phyloP scores from a whole-genome alignment of 1,140 invertebrate species.

The Chrysopa pallens region DNA sequence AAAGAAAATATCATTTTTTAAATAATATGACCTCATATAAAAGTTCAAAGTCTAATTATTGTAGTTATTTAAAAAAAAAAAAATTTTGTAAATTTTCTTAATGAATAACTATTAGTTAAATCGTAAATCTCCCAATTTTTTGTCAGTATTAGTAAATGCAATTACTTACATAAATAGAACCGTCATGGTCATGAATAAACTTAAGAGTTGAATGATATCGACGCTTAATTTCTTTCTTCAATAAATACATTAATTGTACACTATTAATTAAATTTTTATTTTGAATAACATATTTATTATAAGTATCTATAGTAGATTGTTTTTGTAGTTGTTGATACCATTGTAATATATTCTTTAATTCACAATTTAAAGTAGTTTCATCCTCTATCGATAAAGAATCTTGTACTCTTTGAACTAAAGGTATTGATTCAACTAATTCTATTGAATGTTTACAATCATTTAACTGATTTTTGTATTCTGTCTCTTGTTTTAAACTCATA shows the following conservation, averaged over 20 bases:
- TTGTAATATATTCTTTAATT: constrained; percentile 8
- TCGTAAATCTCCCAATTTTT: no score
- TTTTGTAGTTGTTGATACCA: background rate
- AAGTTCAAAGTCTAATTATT: no score
- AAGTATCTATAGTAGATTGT: constrained; percentile 14
- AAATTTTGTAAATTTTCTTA: no score
- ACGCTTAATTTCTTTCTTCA: constrained; percentile 23
- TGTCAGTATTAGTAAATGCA: no score
- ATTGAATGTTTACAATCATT: constrained; percentile 19
- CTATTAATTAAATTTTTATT: constrained; percentile 9
- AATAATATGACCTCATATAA: no score
- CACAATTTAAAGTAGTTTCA: constrained; percentile 5
- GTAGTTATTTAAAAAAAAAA: no score
- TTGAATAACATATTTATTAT: constrained; percentile 14
- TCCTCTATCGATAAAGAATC: constrained; percentile 7
- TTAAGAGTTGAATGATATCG: constrained; percentile 1
- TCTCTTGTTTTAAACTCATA: constrained; percentile 35
- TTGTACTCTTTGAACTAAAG: constrained; percentile 4
- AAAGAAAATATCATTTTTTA: no score
- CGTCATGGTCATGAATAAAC: constrained; percentile 2
- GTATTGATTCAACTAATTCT: constrained; percentile 1
- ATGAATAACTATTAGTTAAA: no score
- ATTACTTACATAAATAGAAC: constrained; percentile 11
- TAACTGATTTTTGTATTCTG: constrained; percentile 26
- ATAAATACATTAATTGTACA: constrained; percentile 26